These are phyloP conservation scores for Amazona ochrocephala DNA, from an alignment of 2,797 vertebrate species.

Conservation along the genomic window DNA sequence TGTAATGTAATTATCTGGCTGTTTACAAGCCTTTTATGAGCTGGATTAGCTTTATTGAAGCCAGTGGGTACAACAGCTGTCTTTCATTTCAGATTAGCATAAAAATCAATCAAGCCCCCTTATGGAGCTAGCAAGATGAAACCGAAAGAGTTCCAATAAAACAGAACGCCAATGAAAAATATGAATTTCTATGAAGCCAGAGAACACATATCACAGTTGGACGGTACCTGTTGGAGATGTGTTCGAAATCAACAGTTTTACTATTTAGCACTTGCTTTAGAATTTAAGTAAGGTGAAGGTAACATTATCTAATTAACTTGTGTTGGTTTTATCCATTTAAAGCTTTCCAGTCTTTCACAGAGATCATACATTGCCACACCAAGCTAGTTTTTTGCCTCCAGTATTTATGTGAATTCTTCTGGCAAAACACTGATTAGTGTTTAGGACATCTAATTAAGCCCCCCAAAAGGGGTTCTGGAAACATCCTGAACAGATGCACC, in stretches of 20 bases:
- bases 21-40: not conserved
- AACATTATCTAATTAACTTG: not conserved
- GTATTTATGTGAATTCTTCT: not conserved
- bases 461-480: not conserved
- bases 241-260: not conserved
- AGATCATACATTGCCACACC: not conserved
- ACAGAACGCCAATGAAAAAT: not conserved
- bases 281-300: not conserved
- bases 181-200: not conserved
- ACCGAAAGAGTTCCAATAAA: not conserved
- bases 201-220: not conserved
- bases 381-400: not conserved
- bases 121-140: not conserved
- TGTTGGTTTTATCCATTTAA: not conserved
- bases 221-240: not conserved
- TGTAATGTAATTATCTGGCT: not conserved
- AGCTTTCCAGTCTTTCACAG: not conserved
- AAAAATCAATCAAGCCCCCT: constrained; percentile 32
- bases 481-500: not conserved
- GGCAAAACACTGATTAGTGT: not conserved
- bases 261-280: not conserved
- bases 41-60: not conserved
- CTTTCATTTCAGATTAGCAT: constrained; percentile 44
- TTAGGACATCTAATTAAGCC: not conserved
- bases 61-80: constrained; percentile 7